Evolutionary conservation across 1,140 invertebrate genomes (phyloP), one percentile per base, ranked within the genome.

Genomic region (Eufriesea mexicana): DNA sequence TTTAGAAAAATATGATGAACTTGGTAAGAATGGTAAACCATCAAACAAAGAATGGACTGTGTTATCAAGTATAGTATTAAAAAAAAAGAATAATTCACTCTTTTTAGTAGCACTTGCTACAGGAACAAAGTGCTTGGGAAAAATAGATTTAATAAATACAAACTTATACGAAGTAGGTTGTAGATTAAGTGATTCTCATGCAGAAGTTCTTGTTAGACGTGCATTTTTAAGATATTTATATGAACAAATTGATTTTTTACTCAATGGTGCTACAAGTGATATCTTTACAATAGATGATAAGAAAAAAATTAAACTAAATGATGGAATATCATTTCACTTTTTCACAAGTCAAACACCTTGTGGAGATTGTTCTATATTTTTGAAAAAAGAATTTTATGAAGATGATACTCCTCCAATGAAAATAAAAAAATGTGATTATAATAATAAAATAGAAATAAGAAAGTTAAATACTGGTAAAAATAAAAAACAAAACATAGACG

Each of bases 351-450:
- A 98, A 90, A 96, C 97, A 59, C 98, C 98, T 66, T 99, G 98
- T 95, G 98, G 98, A 0, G 98, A 99, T 96, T 98, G 98, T 35
- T 97, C 97, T n/a, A 98, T 99, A 89, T 96, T 98, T 93, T 95
- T 95, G 16, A 96, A 96, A 93, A 90, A 80, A 77, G 68, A 59
- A 0, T 61, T 28, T 20, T 42, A 2, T 9, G 71, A 88, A 16
- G 28, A 84, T 62, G 20, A 45, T 54, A 28, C 7, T 47, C 47
- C 86, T 71, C 71, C 73, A 68, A 84, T 83, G 75, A 92, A 92
- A 88, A 84, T 90, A 25, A 86, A 74, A 74, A 91, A 92, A 47
- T 59, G 74, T 35, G 67, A 89, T 82, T 54, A 10, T 49, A 54
- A 62, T 57, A 67, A 70, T 0, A 82, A 87, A 42, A 91, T 92